Conservation (phyloP, 2,888 invertebrate species). For the Malthinus seriepunctatus region DNA sequence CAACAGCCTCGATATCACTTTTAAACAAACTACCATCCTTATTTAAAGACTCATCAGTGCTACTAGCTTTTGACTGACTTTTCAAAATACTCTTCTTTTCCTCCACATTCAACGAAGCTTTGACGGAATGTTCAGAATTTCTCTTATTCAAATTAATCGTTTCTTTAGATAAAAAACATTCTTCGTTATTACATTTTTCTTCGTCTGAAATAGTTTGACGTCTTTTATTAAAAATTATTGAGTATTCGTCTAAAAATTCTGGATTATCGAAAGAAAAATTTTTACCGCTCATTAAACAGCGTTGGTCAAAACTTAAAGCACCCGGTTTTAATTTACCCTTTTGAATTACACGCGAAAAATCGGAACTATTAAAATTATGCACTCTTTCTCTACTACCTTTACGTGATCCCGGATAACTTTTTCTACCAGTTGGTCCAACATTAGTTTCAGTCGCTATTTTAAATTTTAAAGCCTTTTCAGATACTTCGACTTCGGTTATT, state of each 20-base stretch:
- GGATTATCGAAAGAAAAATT: conserved; percentile 52
- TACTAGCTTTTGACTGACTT: conserved; percentile 42
- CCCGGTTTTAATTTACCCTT: conserved; percentile 54
- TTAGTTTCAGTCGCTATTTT: conserved; percentile 74
- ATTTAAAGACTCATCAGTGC: background rate
- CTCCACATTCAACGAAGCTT: conserved; percentile 40
- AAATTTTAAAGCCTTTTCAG: conserved; percentile 75
- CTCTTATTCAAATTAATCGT: conserved; percentile 50
- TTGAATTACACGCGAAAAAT: conserved; percentile 55
- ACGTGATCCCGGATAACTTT: conserved; percentile 69
- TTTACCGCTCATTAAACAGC: conserved; percentile 38
- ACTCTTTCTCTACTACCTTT: conserved; percentile 69
- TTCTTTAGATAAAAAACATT: conserved; percentile 49
- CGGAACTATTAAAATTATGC: conserved; percentile 52
- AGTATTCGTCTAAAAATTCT: conserved; percentile 52
- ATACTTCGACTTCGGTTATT: conserved; percentile 73
- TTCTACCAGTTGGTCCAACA: conserved; percentile 54
- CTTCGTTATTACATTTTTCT: conserved; percentile 32
- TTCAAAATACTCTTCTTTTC: conserved; percentile 51
- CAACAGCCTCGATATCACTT: conserved; percentile 13
- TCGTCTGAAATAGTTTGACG: conserved; percentile 38
- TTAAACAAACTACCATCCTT: conserved; percentile 11
- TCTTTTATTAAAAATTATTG: conserved; percentile 46
- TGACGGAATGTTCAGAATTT: conserved; percentile 51
- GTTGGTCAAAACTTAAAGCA: conserved; percentile 51